Conservation (phyloP, 2,888 invertebrate genomes). For the Trissolcus brochymenae region DNA sequence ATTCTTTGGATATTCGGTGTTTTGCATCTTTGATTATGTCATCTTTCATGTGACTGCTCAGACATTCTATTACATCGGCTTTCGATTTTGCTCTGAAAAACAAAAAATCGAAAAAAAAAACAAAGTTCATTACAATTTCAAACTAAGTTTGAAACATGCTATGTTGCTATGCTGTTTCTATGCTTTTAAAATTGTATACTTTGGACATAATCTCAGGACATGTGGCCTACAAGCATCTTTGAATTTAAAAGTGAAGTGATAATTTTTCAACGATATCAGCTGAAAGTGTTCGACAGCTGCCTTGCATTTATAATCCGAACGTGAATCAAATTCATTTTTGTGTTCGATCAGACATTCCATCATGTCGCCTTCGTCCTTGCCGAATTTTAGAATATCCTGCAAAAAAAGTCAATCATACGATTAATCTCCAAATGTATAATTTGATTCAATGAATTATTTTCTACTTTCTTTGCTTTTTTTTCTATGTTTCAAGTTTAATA, state of each 20-base stretch:
- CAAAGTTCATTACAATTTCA: not conserved
- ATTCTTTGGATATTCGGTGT: constrained; percentile 90
- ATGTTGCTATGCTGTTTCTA: too few species aligned
- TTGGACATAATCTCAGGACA: constrained; percentile 81
- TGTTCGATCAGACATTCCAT: constrained; percentile 96
- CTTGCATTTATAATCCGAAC: constrained; percentile 88
- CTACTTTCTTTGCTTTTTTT: too few species aligned
- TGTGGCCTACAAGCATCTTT: constrained; percentile 93
- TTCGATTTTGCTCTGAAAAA: constrained; percentile 83
- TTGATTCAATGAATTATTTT: too few species aligned
- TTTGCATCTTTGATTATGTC: constrained; percentile 85
- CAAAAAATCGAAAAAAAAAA: not conserved
- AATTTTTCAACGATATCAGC: constrained; percentile 93
- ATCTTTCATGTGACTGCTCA: constrained; percentile 93
- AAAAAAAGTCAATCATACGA: not conserved
- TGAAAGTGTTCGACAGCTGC: constrained; percentile 98
- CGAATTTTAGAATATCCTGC: constrained; percentile 80
- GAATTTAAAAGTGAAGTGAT: constrained; percentile 95
- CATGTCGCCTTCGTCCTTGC: constrained; percentile 89
- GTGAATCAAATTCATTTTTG: constrained; percentile 91
- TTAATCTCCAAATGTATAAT: too few species aligned
- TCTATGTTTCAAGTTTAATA: too few species aligned
- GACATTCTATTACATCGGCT: constrained; percentile 88
- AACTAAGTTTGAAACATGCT: not conserved
- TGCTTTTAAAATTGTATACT: constrained; percentile 62